These are phyloP conservation scores for Heptranchias perlo DNA, from an alignment of 2,113 vertebrate species.

Conservation along the genomic window DNA sequence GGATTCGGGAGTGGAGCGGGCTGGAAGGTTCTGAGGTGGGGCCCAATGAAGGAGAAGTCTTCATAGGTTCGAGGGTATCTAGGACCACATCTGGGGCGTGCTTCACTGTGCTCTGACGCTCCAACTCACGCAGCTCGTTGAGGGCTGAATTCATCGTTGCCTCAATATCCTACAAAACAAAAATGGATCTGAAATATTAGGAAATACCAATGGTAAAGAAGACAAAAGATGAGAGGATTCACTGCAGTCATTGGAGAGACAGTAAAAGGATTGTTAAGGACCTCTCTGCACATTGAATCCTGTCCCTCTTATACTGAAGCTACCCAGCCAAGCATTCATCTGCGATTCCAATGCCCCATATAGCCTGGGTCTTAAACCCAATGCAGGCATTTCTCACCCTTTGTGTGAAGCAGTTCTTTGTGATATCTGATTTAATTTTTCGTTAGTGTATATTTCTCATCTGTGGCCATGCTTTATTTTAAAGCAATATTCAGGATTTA, in stretches of 20 bases:
- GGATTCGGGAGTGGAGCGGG: slow-evolving; percentile 84
- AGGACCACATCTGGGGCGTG: slow-evolving; percentile 90
- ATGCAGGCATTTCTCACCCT: not conserved
- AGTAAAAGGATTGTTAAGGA: not conserved
- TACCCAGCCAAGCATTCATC: not conserved
- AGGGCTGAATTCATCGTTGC: slow-evolving; percentile 83
- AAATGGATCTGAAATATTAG: not conserved
- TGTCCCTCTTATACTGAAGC: too few relatives aligned
- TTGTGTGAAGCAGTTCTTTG: not conserved
- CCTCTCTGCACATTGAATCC: not conserved
- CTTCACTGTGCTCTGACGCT: slow-evolving; percentile 81
- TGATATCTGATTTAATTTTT: too few relatives aligned
- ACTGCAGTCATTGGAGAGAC: not conserved
- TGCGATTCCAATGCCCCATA: not conserved
- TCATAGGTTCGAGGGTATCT: slow-evolving; percentile 93
- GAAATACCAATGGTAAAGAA: not conserved
- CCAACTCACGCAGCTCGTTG: slow-evolving; percentile 83
- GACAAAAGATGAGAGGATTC: not conserved
- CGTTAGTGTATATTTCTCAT: not conserved
- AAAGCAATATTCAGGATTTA: not conserved
- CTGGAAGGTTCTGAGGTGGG: slow-evolving; percentile 89
- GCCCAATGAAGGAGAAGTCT: slow-evolving; percentile 64
- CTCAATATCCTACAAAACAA: slow-evolving; percentile 75
- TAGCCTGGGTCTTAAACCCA: not conserved
- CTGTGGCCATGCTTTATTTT: not conserved